A percentile compares a stretch with the other conserved stretches of the same genome.
These are phyloP conservation scores for Melozone crissalis DNA, from an alignment of 2,113 vertebrate genomes.

Conservation along the genomic window DNA sequence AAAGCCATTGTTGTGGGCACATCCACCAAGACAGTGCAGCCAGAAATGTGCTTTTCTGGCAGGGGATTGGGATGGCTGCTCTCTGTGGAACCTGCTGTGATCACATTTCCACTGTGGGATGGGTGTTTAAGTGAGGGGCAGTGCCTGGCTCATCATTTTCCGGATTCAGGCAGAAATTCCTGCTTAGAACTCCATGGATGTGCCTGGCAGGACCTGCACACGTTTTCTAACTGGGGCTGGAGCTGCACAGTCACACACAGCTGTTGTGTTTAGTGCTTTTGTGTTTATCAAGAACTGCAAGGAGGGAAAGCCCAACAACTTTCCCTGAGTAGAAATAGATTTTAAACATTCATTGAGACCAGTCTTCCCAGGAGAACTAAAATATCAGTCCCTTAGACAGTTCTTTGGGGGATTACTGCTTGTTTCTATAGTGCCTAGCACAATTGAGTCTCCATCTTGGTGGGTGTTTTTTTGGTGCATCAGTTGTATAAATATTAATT, in stretches of 20 bases:
- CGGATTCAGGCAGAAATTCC: neutral
- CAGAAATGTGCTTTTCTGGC: neutral
- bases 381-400: neutral
- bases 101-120: neutral
- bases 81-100: neutral
- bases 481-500: neutral
- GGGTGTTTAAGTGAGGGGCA: neutral
- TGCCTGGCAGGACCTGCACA: neutral
- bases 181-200: neutral
- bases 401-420: neutral
- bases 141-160: neutral
- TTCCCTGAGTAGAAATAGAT: neutral
- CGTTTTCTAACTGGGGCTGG: neutral
- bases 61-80: neutral
- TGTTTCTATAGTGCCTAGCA: neutral
- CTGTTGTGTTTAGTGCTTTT: neutral
- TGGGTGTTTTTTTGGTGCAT: neutral
- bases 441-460: neutral
- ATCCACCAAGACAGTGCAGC: neutral
- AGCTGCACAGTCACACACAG: neutral
- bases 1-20: slow-evolving; percentile 53
- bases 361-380: neutral
- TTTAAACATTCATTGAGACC: neutral
- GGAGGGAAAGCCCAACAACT: neutral
- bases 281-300: neutral